Evolutionary conservation across 2,797 vertebrate genomes (phyloP).

Genomic region (Alca torda): DNA sequence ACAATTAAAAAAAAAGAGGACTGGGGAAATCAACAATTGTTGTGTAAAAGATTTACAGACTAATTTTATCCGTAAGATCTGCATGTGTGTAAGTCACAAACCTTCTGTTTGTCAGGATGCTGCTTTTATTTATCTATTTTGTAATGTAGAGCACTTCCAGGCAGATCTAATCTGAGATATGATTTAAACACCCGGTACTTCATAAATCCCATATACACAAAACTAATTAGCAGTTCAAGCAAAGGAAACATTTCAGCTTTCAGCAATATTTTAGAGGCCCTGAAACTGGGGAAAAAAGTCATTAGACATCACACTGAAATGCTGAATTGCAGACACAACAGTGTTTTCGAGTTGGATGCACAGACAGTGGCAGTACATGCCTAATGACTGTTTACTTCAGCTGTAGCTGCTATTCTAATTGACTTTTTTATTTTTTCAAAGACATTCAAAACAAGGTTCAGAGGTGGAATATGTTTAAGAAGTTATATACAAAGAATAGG

Average conservation of each 20-base stretch:
- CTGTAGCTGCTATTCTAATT: slow-evolving; percentile 25
- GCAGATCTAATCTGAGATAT: not conserved
- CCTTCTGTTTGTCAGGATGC: not conserved
- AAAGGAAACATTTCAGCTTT: slow-evolving; percentile 31
- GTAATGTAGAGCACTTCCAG: not conserved
- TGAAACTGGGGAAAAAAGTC: not conserved
- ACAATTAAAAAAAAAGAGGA: not conserved
- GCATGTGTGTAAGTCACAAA: not conserved
- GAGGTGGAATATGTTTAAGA: not conserved
- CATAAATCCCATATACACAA: not conserved
- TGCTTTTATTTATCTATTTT: not conserved
- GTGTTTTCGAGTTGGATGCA: slow-evolving; percentile 43
- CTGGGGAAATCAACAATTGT: not conserved
- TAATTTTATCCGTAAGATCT: not conserved
- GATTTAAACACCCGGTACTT: not conserved
- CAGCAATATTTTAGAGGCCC: slow-evolving; percentile 2
- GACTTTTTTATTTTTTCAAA: slow-evolving; percentile 4
- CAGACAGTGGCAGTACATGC: not conserved
- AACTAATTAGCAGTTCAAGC: slow-evolving; percentile 22
- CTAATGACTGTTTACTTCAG: slow-evolving; percentile 28
- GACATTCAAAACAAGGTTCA: not conserved
- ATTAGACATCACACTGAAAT: slow-evolving; percentile 11
- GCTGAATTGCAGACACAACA: slow-evolving; percentile 32
- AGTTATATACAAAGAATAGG: not conserved
- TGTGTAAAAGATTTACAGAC: not conserved